Conservation (phyloP, 2,797 vertebrate genomes). For the Pseudochirops corinnae region DNA sequence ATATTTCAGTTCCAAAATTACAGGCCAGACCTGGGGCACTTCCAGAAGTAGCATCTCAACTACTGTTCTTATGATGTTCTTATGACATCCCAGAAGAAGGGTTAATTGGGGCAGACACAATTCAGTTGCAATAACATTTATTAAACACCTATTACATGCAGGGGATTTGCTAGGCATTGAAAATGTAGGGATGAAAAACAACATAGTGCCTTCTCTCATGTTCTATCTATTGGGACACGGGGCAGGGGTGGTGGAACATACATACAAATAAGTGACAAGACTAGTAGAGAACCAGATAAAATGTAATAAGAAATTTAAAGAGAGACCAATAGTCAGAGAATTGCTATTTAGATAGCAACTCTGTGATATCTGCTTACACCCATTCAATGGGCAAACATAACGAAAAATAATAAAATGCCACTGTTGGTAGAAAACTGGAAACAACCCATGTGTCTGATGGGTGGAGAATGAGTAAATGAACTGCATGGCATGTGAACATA, state of each 20-base stretch:
- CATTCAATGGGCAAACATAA: not conserved
- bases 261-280: not conserved
- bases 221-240: not conserved
- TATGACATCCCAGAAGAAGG: slow-evolving; percentile 37
- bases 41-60: slow-evolving; percentile 70
- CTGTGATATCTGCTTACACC: not conserved
- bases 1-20: slow-evolving; percentile 34
- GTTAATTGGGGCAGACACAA: slow-evolving; percentile 21
- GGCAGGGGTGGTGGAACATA: not conserved
- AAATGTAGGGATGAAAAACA: not conserved
- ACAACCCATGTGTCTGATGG: not conserved
- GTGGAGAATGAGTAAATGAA: not conserved
- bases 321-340: not conserved
- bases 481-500: not conserved
- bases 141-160: not conserved
- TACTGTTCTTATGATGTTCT: slow-evolving; percentile 28
- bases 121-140: not conserved
- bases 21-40: slow-evolving; percentile 63
- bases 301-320: not conserved
- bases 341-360: not conserved
- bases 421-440: not conserved
- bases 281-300: not conserved
- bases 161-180: not conserved
- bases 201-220: not conserved
- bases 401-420: not conserved